Percentiles rank a stretch among this genome's conserved stretches.
Conservation (phyloP, 2,797 vertebrate genomes). For the Nannoperca australis region DNA sequence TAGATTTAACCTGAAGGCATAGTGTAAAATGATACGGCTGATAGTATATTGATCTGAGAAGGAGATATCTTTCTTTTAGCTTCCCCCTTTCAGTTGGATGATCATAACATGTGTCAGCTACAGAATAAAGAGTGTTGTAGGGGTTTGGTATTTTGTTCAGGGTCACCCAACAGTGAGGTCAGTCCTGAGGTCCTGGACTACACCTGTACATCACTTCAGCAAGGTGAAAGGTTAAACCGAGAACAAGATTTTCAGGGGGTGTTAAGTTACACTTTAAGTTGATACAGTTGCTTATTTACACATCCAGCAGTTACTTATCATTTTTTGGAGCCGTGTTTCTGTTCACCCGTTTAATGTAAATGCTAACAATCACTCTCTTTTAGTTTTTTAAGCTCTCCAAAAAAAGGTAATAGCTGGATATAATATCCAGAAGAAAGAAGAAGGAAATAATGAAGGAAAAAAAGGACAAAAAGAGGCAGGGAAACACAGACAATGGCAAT, state of each 20-base stretch:
- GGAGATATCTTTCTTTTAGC: background rate
- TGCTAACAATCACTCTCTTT: background rate
- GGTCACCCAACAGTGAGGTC: background rate
- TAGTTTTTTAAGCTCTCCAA: background rate
- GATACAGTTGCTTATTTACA: background rate
- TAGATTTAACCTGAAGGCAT: slow-evolving; percentile 14
- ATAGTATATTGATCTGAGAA: slow-evolving; percentile 21
- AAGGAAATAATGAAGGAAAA: background rate
- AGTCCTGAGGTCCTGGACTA: background rate
- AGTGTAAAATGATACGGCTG: background rate
- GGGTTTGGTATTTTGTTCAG: slow-evolving; percentile 1
- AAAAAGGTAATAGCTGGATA: no score
- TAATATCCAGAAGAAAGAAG: background rate
- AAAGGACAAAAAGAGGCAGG: background rate
- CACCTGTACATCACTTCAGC: background rate
- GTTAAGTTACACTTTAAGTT: background rate
- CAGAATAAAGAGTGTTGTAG: background rate
- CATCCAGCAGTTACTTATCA: background rate
- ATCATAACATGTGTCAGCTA: slow-evolving; percentile 5
- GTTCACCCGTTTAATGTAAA: no score
- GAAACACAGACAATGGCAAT: background rate
- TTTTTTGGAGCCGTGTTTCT: background rate
- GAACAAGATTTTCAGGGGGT: background rate
- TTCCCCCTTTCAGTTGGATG: background rate
- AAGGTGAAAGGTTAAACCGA: background rate